Conservation (phyloP, 2,888 invertebrate species). For the Sinelater perroti region DNA sequence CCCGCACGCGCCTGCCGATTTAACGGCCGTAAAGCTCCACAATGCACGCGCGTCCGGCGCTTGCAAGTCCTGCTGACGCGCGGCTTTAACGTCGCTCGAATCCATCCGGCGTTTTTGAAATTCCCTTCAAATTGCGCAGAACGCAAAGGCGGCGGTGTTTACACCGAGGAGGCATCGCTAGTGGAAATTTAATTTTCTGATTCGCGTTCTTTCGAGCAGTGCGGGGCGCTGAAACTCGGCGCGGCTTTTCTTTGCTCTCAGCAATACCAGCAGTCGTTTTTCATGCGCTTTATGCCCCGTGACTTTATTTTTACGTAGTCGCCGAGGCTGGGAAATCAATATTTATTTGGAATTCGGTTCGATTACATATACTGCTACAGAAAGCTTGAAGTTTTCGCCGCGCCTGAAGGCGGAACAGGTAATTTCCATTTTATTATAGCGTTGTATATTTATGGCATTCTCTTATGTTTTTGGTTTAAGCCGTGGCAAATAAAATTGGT, state of each 20-base stretch:
- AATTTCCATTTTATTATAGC: too few species aligned
- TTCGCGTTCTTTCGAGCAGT: neutral
- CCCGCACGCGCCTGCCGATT: too few species aligned
- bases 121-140: conserved; percentile 4
- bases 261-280: conserved; percentile 30
- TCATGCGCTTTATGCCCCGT: conserved; percentile 23
- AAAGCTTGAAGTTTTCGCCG: too few species aligned
- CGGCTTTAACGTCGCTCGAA: too few species aligned
- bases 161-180: conserved; percentile 2
- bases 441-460: too few species aligned
- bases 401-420: too few species aligned
- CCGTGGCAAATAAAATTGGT: too few species aligned
- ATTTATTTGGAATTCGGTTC: conserved; percentile 30
- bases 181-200: conserved; percentile 12
- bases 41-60: too few species aligned
- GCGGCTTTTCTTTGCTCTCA: conserved; percentile 5
- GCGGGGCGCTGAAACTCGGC: conserved; percentile 16
- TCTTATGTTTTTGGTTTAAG: too few species aligned
- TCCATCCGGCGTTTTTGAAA: neutral
- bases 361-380: conserved; percentile 30
- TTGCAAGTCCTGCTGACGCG: too few species aligned
- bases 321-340: conserved; percentile 29
- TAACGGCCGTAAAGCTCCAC: too few species aligned
- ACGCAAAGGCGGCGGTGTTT: neutral
- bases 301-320: conserved; percentile 30